Evolutionary conservation across 92 coral and sea anemone genomes (phyloP), one percentile per base, ranked within the genome.

Genomic region (Pocillopora grandis): DNA sequence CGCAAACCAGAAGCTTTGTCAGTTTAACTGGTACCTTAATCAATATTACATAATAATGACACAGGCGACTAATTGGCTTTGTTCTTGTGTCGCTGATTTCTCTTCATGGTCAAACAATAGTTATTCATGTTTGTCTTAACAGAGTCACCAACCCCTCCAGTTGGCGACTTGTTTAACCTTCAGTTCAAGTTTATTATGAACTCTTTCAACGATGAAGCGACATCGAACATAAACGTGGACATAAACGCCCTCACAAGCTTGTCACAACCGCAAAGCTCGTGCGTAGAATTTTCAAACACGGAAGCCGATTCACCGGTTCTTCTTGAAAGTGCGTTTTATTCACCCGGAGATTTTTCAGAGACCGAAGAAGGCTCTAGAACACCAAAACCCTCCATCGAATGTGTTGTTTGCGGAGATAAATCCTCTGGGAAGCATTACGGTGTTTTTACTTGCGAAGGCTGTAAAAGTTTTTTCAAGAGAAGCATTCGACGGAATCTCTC

Each of bases 361-460:
- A 80, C 56, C 70, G 87, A 81, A 13, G 89, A 89, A 31, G 7
- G 57, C 16, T 63, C 83, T 27, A 80, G 78, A 27, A 78, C 88
- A 55, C 58, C 84, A 2, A 91, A 88, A 82, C 89, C 83, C 0
- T 91, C 70, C 48, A 84, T 92, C 33, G 99, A 94, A 71, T 97
- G 99, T 72, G 98, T 92, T 12, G 99, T 97, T 2, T 97, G 99
- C 72, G 95, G 98, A 9, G 99, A 97, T 71, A 95, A 95, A 68
- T 94, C 98, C 16, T 92, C 97, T 15, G 99, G 99, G 62, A 97
- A 97, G 78, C 99, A 97, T 72, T 97, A 97, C 76, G 99, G 99
- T 56, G 98, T 97, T 57, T 97, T 90, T 63, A 97, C 99, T 7
- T 97, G 99, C 77, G 99, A 97, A 70, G 99, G 99, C 0, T 97